phyloP scores from a whole-genome alignment of 2,113 vertebrate species.

The Aspiorhynchus laticeps region DNA sequence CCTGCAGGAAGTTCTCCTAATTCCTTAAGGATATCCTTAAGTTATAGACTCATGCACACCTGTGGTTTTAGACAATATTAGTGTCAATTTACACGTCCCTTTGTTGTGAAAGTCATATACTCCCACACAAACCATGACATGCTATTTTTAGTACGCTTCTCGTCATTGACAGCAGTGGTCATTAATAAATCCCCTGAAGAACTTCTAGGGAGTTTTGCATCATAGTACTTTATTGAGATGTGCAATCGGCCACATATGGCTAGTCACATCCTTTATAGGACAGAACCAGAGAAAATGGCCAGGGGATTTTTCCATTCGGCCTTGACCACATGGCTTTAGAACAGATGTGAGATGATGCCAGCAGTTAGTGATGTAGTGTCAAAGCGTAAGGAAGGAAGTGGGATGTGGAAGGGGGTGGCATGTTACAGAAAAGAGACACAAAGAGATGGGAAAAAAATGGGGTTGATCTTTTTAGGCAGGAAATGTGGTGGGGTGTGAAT shows the following conservation, averaged over 20 bases:
- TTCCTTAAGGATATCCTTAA: constrained; percentile 37
- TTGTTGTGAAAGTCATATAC: constrained; percentile 5
- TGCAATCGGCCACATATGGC: not conserved
- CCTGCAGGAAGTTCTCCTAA: constrained; percentile 23
- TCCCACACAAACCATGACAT: not conserved
- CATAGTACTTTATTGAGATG: not conserved
- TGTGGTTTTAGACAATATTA: not conserved
- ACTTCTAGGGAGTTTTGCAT: not conserved
- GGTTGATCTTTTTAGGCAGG: constrained; percentile 54
- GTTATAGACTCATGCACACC: not conserved
- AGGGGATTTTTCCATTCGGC: not conserved
- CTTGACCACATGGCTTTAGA: constrained; percentile 53
- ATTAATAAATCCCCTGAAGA: constrained; percentile 3
- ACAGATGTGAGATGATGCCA: constrained; percentile 36
- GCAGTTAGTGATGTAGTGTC: constrained; percentile 16
- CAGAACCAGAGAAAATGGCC: constrained; percentile 58
- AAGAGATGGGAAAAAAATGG: constrained; percentile 45
- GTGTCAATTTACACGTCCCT: not conserved
- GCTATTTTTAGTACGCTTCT: constrained; percentile 2
- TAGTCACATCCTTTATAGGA: constrained; percentile 62
- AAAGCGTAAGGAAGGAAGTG: constrained; percentile 29
- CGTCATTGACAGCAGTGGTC: not conserved
- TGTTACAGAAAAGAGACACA: constrained; percentile 39
- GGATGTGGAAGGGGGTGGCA: constrained; percentile 43
- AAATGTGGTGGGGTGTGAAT: constrained; percentile 33